Evolutionary conservation across 1,140 invertebrate species (phyloP).

Genomic region (Zaprionus inermis): DNA sequence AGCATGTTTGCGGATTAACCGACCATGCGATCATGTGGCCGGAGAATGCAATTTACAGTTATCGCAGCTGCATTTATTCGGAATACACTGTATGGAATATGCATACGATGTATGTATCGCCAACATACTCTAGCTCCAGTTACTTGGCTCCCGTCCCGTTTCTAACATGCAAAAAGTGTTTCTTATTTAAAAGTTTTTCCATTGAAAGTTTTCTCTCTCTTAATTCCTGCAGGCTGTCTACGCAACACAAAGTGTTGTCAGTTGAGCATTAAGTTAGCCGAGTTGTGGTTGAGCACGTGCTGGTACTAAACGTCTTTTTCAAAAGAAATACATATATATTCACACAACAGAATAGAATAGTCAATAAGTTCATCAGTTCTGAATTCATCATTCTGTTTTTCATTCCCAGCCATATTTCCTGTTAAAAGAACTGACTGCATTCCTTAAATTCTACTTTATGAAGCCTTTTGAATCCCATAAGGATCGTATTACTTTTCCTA

Average conservation of each 20-base stretch:
- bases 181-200: neutral
- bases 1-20: neutral
- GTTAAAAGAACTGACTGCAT: no score
- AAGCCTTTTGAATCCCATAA: no score
- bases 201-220: constrained; percentile 2
- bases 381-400: no score
- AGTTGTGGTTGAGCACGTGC: neutral
- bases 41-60: neutral
- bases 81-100: no score
- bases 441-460: no score
- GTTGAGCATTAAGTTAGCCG: neutral
- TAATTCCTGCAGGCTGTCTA: neutral
- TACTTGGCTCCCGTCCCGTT: neutral
- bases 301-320: neutral
- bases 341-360: no score
- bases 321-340: neutral
- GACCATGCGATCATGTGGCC: neutral
- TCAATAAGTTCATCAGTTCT: no score
- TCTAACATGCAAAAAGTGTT: neutral
- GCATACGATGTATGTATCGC: no score
- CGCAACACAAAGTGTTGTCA: neutral
- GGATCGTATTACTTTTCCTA: neutral
- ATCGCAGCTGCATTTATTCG: neutral
- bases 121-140: neutral
- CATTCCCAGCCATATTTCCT: no score